phyloP scores from a whole-genome alignment of 1,140 invertebrate genomes.

The Acromyrmex charruanus region DNA sequence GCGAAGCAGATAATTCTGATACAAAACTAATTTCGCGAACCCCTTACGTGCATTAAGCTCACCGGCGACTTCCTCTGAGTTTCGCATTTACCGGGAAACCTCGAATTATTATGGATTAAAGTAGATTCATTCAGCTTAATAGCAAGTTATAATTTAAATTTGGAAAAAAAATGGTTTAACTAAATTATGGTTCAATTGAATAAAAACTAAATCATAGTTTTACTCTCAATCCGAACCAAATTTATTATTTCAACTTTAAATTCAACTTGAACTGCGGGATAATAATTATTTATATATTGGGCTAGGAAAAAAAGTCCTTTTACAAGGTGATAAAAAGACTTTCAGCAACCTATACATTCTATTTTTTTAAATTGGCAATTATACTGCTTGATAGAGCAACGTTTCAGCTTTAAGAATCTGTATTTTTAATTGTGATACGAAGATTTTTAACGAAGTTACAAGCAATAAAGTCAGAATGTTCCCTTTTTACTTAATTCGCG shows the following conservation, averaged over 20 bases:
- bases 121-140: not conserved
- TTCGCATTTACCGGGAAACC: not conserved
- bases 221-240: not conserved
- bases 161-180: not conserved
- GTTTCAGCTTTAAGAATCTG: no score
- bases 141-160: slow-evolving; percentile 3
- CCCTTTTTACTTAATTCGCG: no score
- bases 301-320: no score
- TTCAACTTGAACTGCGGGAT: not conserved
- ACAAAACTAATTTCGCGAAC: slow-evolving; percentile 65
- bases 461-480: no score
- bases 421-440: no score
- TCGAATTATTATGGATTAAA: slow-evolving; percentile 13
- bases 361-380: no score
- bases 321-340: no score
- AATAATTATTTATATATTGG: not conserved
- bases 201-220: not conserved
- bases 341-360: no score
- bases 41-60: slow-evolving; percentile 44
- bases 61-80: slow-evolving; percentile 18
- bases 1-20: slow-evolving; percentile 56
- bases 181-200: not conserved
- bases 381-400: no score
- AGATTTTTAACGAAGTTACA: no score
- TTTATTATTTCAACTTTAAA: not conserved